Base-by-base conservation (phyloP, 2,888 invertebrate genomes). In the Pomacea canaliculata region DNA sequence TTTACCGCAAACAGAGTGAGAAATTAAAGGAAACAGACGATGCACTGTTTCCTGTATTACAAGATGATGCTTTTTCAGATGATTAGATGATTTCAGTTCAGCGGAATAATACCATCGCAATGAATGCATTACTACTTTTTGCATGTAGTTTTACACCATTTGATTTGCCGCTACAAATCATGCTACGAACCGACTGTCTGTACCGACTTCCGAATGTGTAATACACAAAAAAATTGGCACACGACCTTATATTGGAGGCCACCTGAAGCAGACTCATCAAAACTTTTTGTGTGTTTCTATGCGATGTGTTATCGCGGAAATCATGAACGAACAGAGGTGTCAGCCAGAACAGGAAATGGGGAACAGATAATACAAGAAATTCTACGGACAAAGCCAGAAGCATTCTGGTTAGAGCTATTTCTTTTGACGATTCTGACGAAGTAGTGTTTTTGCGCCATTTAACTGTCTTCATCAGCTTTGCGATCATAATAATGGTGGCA, bases 161-260 rank as follows among this genome's bases (percentile, higher is more conserved):
- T 37, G 5, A 5, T 37, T 5, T 37, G 0, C 37, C 37, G 37
- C 37, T 37, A 37, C 37, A 37, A 3, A 37, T 5, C 3, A 37
- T 37, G 1, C 37, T 37, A 37, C 37, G 37, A 51, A 73, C 46
- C 8, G 73, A 67, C 37, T 59, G 5, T 60, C 60, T 37, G 48
- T 59, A 73, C 19, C 48, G 27, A 23, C 66, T 51, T 27, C 73
- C 73, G 46, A 66, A 37, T 66, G 37, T 51, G 48, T 67, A 73
- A 27, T 73, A 68, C 37, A 73, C 73, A 59, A 73, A 73, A 65
- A 73, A 73, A 37, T 73, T 73, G 10, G 65, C 73, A 1, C 66
- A 67, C 16, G 67, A 73, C 8, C 73, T 73, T 9, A 48, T 37
- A 37, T 51, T 59, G 13, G 73, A 73, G 19, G 56, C 49, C 16